Conservation (phyloP, 2,888 invertebrate species). For the Sinotaia quadrata region DNA sequence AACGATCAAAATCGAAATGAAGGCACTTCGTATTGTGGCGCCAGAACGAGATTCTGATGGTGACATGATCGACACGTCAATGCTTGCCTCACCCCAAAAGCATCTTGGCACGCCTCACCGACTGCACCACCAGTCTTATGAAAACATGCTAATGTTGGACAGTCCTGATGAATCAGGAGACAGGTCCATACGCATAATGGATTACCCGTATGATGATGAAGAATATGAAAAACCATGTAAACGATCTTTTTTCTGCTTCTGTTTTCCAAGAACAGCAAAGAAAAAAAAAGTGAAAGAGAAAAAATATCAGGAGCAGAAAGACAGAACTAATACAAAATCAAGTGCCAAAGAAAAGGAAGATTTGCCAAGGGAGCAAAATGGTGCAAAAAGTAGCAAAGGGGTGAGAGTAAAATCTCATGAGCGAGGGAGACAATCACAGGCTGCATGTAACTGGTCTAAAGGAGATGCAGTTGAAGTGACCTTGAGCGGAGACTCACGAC, state of each 20-base stretch:
- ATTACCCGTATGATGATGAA: constrained; percentile 52
- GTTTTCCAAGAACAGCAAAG: constrained; percentile 43
- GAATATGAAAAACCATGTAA: constrained; percentile 36
- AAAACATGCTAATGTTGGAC: constrained; percentile 58
- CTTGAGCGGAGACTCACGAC: not conserved
- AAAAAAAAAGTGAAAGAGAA: constrained; percentile 36
- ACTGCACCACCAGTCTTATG: constrained; percentile 54
- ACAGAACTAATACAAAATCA: not conserved
- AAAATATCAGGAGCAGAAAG: constrained; percentile 20
- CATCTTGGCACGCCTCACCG: constrained; percentile 30
- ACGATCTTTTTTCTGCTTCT: constrained; percentile 54
- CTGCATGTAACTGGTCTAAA: not conserved
- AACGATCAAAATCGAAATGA: constrained; percentile 57
- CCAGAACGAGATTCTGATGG: constrained; percentile 49
- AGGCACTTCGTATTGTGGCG: constrained; percentile 58
- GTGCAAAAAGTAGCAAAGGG: not conserved
- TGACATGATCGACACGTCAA: constrained; percentile 39
- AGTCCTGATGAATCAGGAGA: constrained; percentile 40
- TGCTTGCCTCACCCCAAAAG: constrained; percentile 36
- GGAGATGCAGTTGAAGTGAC: constrained; percentile 4
- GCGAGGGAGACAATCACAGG: not conserved
- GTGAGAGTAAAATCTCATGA: not conserved
- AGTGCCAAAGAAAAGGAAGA: not conserved
- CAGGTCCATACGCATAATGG: constrained; percentile 43
- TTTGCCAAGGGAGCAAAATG: not conserved